Evolutionary conservation across 2,113 vertebrate species (phyloP).

Genomic region (Boleophthalmus pectinirostris): DNA sequence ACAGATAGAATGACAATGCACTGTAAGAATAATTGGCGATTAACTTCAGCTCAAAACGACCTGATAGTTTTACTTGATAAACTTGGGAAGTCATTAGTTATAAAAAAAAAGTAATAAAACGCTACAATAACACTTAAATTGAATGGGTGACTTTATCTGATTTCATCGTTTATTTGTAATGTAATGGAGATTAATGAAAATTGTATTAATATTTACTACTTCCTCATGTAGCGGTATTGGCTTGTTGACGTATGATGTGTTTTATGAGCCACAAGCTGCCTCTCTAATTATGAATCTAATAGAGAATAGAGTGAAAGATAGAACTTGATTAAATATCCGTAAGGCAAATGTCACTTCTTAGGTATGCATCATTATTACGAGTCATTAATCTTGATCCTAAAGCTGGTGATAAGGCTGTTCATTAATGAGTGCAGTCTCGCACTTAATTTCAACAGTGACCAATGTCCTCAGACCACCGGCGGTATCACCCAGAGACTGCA

Average conservation of each 20-base stretch:
- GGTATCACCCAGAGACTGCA: constrained; percentile 29
- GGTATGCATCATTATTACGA: constrained; percentile 66
- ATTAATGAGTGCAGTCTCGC: constrained; percentile 49
- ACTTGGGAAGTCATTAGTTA: constrained; percentile 6
- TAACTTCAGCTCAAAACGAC: constrained; percentile 10
- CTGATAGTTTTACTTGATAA: background rate
- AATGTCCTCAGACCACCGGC: constrained; percentile 33
- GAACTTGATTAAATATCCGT: constrained; percentile 66
- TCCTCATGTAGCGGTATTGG: constrained; percentile 16
- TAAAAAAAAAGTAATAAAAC: constrained; percentile 16
- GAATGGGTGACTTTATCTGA: constrained; percentile 32
- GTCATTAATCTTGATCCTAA: constrained; percentile 74
- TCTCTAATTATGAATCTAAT: constrained; percentile 48
- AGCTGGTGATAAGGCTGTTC: constrained; percentile 59
- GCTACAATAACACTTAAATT: constrained; percentile 31
- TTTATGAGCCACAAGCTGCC: constrained; percentile 45
- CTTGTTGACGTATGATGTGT: constrained; percentile 38
- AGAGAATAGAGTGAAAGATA: constrained; percentile 29
- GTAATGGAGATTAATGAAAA: constrained; percentile 57
- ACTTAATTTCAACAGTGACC: constrained; percentile 61
- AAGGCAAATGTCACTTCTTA: constrained; percentile 59
- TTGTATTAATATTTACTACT: constrained; percentile 56
- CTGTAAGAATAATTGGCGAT: constrained; percentile 6
- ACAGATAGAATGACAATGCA: background rate
- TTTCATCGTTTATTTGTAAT: constrained; percentile 43